These are phyloP conservation scores for Tapirus terrestris DNA, from an alignment of 2,113 vertebrate species.

Conservation along the genomic window DNA sequence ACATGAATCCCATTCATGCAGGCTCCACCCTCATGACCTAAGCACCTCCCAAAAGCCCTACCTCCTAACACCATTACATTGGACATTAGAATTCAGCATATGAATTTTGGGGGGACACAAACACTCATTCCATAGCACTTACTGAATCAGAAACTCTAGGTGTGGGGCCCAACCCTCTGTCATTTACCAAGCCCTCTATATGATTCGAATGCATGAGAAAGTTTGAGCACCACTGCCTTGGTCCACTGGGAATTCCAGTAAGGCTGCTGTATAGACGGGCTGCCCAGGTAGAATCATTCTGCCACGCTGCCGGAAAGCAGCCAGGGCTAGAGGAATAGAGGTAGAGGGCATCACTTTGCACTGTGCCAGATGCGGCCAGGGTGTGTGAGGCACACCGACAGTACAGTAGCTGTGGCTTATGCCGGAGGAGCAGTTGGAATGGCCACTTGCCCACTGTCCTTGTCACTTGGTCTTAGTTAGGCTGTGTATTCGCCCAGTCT, in stretches of 20 bases:
- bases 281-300: not conserved
- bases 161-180: rapidly evolving
- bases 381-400: too few species aligned
- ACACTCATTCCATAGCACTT: not conserved
- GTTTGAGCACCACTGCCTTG: not conserved
- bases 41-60: not conserved
- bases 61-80: not conserved
- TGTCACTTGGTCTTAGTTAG: not conserved
- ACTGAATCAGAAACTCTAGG: not conserved
- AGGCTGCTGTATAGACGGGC: not conserved
- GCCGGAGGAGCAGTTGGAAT: not conserved
- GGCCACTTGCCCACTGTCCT: not conserved
- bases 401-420: rapidly evolving
- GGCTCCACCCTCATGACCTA: not conserved
- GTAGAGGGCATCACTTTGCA: rapidly evolving
- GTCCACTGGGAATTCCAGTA: not conserved
- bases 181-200: not conserved
- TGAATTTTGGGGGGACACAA: not conserved
- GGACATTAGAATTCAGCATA: not conserved
- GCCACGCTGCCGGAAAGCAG: not conserved
- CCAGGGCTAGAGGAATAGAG: not conserved
- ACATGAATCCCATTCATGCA: not conserved
- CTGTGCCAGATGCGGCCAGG: not conserved
- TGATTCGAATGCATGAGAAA: not conserved
- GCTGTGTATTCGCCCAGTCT: not conserved